Conservation (phyloP, 1,140 invertebrate species). For the Carcinoscorpius rotundicauda region DNA sequence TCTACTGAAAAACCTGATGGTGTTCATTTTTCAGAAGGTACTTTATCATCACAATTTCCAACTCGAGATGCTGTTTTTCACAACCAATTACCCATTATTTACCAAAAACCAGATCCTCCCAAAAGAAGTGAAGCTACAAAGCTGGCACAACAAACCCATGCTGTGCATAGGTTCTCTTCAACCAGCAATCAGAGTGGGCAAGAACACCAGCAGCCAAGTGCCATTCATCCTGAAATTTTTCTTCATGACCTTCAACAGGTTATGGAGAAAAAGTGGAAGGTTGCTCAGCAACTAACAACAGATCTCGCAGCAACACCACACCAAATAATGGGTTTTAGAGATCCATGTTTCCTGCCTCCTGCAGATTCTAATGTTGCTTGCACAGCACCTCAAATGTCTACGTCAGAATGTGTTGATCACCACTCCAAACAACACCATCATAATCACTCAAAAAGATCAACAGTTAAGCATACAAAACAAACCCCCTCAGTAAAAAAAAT, state of each 20-base stretch:
- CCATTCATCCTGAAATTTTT: conserved; percentile 66
- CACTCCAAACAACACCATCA: conserved; percentile 34
- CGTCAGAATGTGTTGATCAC: conserved; percentile 35
- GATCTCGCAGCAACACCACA: conserved; percentile 73
- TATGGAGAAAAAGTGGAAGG: conserved; percentile 88
- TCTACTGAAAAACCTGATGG: too few relatives aligned
- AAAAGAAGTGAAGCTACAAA: conserved; percentile 46
- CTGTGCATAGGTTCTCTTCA: background rate
- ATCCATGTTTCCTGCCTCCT: conserved; percentile 25
- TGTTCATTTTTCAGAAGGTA: too few relatives aligned
- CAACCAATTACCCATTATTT: background rate
- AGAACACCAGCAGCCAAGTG: conserved; percentile 19
- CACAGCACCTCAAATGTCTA: conserved; percentile 40
- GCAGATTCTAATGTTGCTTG: conserved; percentile 5
- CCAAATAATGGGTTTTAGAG: conserved; percentile 73
- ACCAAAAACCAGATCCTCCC: conserved; percentile 24
- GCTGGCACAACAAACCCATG: conserved; percentile 22
- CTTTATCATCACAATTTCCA: too few relatives aligned
- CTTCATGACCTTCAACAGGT: conserved; percentile 75
- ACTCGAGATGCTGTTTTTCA: too few relatives aligned
- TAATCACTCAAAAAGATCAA: conserved; percentile 9
- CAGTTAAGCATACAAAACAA: background rate
- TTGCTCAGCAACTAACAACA: conserved; percentile 68
- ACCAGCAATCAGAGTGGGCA: conserved; percentile 39
- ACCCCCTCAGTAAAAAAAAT: conserved; percentile 38